Conservation (phyloP, 1,140 invertebrate species). For the Geopemphigus sp. region DNA sequence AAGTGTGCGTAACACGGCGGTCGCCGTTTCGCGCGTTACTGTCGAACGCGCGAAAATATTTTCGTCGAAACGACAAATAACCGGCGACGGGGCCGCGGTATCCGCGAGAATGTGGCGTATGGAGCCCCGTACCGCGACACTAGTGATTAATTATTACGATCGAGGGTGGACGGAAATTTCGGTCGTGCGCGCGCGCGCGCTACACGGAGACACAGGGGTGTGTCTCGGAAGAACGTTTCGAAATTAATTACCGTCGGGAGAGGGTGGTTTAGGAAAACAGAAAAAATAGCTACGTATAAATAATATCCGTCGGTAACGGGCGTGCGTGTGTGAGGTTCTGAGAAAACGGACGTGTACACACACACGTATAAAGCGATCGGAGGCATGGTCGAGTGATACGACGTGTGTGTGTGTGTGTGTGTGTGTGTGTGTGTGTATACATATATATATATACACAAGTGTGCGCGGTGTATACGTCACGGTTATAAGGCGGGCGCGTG, state of each 20-base stretch:
- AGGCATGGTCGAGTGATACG: no score
- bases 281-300: not conserved
- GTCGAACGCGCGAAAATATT: not conserved
- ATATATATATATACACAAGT: no score
- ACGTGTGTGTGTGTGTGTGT: no score
- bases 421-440: no score
- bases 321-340: no score
- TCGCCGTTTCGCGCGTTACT: no score
- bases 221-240: conserved; percentile 31
- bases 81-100: not conserved
- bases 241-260: conserved; percentile 21
- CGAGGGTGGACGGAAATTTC: not conserved
- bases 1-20: not conserved
- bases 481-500: no score
- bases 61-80: not conserved
- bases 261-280: not conserved
- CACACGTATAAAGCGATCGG: not conserved
- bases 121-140: no score
- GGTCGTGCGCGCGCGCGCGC: not conserved
- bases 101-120: no score
- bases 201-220: not conserved
- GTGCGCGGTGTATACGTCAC: no score
- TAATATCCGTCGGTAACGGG: not conserved
- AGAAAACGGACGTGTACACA: not conserved
- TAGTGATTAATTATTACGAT: conserved; percentile 30